Conservation (phyloP, 1,140 invertebrate species). For the Heliconius hermathena region DNA sequence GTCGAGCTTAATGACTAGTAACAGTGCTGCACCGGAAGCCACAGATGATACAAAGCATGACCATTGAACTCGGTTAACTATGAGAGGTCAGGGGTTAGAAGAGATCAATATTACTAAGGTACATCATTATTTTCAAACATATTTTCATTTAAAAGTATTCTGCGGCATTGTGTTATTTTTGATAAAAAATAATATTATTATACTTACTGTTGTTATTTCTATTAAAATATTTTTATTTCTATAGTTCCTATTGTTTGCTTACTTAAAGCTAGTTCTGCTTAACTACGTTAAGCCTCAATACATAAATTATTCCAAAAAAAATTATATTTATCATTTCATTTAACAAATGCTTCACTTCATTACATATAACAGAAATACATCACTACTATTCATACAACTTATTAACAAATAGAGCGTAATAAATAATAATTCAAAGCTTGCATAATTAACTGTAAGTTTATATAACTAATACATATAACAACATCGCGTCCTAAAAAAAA, state of each 20-base stretch:
- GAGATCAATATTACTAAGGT: not conserved
- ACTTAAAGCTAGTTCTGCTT: too few relatives aligned
- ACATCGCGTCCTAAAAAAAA: not conserved
- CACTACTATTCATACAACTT: not conserved
- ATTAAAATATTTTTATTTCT: too few relatives aligned
- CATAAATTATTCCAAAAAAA: too few relatives aligned
- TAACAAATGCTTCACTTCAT: not conserved
- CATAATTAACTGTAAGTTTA: not conserved
- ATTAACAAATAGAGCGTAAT: not conserved
- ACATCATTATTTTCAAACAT: not conserved
- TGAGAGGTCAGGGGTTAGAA: not conserved
- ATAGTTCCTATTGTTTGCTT: too few relatives aligned
- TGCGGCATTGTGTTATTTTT: not conserved
- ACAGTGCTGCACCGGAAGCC: conserved; percentile 1
- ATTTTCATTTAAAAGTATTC: not conserved
- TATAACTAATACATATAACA: not conserved
- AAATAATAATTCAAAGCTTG: not conserved
- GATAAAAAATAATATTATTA: not conserved
- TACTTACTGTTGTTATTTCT: not conserved
- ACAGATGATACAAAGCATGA: not conserved
- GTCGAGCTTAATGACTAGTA: not conserved
- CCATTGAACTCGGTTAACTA: not conserved
- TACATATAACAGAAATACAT: not conserved
- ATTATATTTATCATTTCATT: not conserved
- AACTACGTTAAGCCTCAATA: too few relatives aligned